A percentile compares a stretch with the other conserved stretches of the same genome.
Evolutionary conservation across 1,140 invertebrate species (phyloP).

Genomic region (Heterodera carotae): DNA sequence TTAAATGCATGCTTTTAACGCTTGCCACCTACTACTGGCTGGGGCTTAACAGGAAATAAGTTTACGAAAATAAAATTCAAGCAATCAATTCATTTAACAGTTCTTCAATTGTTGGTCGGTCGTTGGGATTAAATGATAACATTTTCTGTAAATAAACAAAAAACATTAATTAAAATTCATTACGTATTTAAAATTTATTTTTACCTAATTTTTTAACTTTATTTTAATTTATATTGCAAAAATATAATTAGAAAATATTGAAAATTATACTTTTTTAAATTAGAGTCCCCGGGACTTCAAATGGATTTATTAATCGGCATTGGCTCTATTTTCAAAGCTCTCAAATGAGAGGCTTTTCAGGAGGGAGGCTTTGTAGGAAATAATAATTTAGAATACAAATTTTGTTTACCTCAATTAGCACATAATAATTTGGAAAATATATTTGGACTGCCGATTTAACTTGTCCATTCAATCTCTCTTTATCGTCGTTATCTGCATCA

Average conservation of each 20-base stretch:
- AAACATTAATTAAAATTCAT: neutral
- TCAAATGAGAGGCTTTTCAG: neutral
- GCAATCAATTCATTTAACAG: neutral
- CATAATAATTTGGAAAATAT: neutral
- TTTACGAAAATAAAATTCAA: too few species aligned
- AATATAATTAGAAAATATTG: neutral
- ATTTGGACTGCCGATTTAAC: neutral
- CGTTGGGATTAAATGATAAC: neutral
- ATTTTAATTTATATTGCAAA: neutral
- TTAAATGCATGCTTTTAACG: too few species aligned
- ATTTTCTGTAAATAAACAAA: neutral
- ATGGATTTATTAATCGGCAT: neutral
- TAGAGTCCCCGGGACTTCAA: too few species aligned
- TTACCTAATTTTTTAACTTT: neutral
- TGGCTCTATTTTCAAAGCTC: neutral
- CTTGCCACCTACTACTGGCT: too few species aligned
- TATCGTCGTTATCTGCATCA: neutral
- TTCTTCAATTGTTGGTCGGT: neutral
- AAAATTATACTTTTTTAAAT: too few species aligned
- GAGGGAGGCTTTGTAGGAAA: neutral
- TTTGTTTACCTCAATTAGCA: neutral
- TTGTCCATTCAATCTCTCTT: neutral
- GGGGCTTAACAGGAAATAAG: too few species aligned
- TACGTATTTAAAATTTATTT: neutral
- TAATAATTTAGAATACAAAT: neutral